A percentile compares a stretch with the other conserved stretches of the same genome.
Evolutionary conservation across 2,113 vertebrate genomes (phyloP).

Genomic region (Balaenoptera acutorostrata): DNA sequence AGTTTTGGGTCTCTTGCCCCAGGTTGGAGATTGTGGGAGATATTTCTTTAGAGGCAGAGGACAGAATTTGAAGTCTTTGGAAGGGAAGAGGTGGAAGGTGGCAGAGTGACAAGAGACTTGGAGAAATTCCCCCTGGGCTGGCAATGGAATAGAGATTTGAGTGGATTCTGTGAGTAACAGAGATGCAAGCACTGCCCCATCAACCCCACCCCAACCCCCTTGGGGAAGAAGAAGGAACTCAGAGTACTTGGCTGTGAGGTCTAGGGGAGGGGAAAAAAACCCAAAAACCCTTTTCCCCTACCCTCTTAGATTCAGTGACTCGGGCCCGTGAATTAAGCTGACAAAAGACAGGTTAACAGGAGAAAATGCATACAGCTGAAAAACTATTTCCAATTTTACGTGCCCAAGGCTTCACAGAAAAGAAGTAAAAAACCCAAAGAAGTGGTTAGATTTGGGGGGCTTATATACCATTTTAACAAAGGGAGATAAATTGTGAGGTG

Average conservation of each 20-base stretch:
- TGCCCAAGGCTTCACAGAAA: background rate
- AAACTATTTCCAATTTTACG: background rate
- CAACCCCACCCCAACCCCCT: rapidly evolving
- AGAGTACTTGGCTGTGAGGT: background rate
- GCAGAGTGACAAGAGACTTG: background rate
- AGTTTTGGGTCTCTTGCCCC: background rate
- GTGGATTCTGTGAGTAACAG: background rate
- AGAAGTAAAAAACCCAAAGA: background rate
- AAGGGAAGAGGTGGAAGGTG: background rate
- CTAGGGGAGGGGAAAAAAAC: background rate
- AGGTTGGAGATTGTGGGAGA: background rate
- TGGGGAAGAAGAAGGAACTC: background rate
- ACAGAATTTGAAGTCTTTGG: background rate
- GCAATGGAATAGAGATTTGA: background rate
- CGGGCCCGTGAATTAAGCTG: background rate
- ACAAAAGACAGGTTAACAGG: background rate
- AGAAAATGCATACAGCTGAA: background rate
- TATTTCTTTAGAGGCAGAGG: background rate
- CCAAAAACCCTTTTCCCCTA: background rate
- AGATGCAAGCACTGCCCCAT: background rate
- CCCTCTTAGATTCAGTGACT: background rate
- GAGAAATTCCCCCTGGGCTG: background rate
- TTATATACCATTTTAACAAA: background rate
- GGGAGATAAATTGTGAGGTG: background rate
- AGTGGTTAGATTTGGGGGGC: background rate